Conservation (phyloP, 1,140 invertebrate species). For the Hylyphantes graminicola region DNA sequence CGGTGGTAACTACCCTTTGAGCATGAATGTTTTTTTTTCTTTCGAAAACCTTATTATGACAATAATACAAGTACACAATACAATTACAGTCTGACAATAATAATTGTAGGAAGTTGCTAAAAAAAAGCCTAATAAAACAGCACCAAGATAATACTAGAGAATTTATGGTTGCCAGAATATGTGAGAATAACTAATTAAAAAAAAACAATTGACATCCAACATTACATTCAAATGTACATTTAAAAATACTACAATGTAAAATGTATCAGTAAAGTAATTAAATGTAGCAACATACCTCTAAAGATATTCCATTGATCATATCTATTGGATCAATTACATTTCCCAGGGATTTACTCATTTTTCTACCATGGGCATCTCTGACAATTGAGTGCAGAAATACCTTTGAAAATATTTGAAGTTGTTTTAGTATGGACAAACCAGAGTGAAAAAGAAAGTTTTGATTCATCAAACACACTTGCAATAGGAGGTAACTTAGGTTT, state of each 20-base stretch:
- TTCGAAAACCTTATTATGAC: too few species aligned
- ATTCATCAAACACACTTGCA: too few species aligned
- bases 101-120: too few species aligned
- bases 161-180: background rate
- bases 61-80: too few species aligned
- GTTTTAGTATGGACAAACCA: too few species aligned
- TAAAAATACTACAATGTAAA: background rate
- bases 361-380: constrained; percentile 96
- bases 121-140: too few species aligned
- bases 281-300: constrained; percentile 72
- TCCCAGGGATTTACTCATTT: constrained; percentile 99
- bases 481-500: too few species aligned
- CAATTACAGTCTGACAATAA: too few species aligned
- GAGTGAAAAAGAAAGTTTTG: too few species aligned
- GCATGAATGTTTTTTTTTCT: too few species aligned
- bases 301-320: constrained; percentile 90
- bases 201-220: background rate
- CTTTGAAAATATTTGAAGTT: constrained; percentile 16
- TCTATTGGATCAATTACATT: constrained; percentile 99
- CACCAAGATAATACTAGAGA: background rate
- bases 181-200: background rate
- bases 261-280: too few species aligned
- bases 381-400: constrained; percentile 91
- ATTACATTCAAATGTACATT: background rate
- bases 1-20: too few species aligned